phyloP scores from a whole-genome alignment of 1,140 invertebrate genomes.

The Centruroides vittatus region DNA sequence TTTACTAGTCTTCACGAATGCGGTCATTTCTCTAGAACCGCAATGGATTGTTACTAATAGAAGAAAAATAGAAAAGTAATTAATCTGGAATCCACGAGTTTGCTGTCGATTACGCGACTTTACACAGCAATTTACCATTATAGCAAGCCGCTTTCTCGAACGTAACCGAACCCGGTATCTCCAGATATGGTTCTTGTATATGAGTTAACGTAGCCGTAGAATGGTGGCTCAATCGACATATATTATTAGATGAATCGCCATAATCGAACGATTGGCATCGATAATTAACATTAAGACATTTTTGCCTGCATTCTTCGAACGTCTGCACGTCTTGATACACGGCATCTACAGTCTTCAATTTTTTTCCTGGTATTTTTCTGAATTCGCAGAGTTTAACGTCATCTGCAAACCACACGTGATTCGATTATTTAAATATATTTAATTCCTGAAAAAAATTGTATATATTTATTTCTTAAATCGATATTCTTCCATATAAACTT shows the following conservation, averaged over 20 bases:
- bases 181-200: conserved; percentile 71
- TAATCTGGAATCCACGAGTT: no score
- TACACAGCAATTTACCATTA: conserved; percentile 36
- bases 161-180: conserved; percentile 64
- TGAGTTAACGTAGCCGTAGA: conserved; percentile 70
- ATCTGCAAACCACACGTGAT: conserved; percentile 14
- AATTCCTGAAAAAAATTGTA: no score
- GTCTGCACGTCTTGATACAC: conserved; percentile 70
- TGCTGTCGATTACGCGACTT: no score
- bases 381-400: conserved; percentile 60
- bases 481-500: no score
- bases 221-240: conserved; percentile 81
- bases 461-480: no score
- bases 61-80: no score
- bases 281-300: conserved; percentile 70
- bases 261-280: conserved; percentile 86
- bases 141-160: conserved; percentile 87
- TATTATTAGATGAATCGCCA: conserved; percentile 77
- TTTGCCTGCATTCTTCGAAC: conserved; percentile 62
- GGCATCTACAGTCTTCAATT: conserved; percentile 84
- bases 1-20: conserved; percentile 76
- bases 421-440: neutral
- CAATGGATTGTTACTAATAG: conserved; percentile 34
- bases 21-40: conserved; percentile 74
- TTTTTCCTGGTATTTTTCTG: conserved; percentile 68